Conservation (phyloP, 35 echinoderm and acorn worm genomes). For the Apostichopus parvimensis region DNA sequence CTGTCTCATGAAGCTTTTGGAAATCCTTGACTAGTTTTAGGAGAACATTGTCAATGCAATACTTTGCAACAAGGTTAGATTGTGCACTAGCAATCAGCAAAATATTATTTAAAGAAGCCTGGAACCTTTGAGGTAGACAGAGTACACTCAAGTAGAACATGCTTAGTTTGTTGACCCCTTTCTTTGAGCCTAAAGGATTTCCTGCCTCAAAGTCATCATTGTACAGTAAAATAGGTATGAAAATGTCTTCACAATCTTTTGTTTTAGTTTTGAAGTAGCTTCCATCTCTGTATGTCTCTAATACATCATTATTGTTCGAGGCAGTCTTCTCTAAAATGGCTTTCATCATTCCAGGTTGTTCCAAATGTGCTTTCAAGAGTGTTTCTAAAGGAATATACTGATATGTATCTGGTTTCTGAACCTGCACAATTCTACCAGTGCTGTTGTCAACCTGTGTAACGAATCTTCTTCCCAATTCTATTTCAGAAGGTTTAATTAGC, state of each 20-base stretch:
- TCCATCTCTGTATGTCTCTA: constrained; percentile 56
- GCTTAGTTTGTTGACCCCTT: constrained; percentile 52
- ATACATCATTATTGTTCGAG: constrained; percentile 44
- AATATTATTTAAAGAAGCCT: constrained; percentile 42
- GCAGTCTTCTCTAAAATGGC: not conserved
- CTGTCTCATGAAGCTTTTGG: not conserved
- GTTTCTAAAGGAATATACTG: not conserved
- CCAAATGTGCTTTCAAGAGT: constrained; percentile 11
- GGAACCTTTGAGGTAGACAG: constrained; percentile 36
- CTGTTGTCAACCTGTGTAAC: not conserved
- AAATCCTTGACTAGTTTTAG: constrained; percentile 29
- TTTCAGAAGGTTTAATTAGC: constrained; percentile 25
- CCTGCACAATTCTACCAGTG: not conserved
- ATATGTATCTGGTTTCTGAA: not conserved
- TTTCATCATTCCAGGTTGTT: constrained; percentile 52
- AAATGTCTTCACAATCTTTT: not conserved
- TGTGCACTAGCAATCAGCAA: constrained; percentile 47
- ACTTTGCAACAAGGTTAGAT: constrained; percentile 1
- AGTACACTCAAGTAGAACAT: constrained; percentile 53
- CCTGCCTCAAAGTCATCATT: constrained; percentile 56
- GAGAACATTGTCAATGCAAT: constrained; percentile 52
- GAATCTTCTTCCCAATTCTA: constrained; percentile 2
- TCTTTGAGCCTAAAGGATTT: constrained; percentile 51
- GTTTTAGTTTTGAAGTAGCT: constrained; percentile 31
- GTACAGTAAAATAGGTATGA: constrained; percentile 49